These are phyloP conservation scores for Drosophila repleta DNA, from an alignment of 1,140 invertebrate genomes.

Conservation along the genomic window DNA sequence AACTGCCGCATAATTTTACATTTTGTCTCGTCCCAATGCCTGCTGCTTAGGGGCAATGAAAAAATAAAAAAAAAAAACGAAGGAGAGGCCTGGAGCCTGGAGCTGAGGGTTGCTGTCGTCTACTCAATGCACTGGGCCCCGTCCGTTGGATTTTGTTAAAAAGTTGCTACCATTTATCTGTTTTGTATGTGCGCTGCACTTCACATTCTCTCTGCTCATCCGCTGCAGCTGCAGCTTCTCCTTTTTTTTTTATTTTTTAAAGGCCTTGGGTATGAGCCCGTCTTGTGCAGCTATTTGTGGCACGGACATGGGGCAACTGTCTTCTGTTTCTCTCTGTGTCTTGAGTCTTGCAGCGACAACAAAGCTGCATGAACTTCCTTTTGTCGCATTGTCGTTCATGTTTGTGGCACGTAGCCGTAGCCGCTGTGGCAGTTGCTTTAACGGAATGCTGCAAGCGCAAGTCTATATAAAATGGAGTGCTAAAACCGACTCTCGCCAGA, in stretches of 20 bases:
- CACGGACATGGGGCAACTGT: slow-evolving; percentile 8
- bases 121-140: slow-evolving; percentile 57
- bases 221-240: too few relatives aligned
- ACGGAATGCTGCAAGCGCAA: slow-evolving; percentile 29
- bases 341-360: slow-evolving; percentile 7
- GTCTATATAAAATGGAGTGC: slow-evolving; percentile 7
- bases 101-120: slow-evolving; percentile 33
- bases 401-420: slow-evolving; percentile 37
- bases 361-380: slow-evolving; percentile 57
- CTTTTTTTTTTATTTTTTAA: slow-evolving; percentile 17
- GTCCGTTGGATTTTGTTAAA: slow-evolving; percentile 67
- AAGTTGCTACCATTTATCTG: slow-evolving; percentile 77
- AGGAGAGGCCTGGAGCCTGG: too few relatives aligned
- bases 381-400: slow-evolving; percentile 55
- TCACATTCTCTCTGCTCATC: slow-evolving; percentile 24
- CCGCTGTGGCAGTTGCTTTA: slow-evolving; percentile 34
- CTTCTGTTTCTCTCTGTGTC: slow-evolving; percentile 2
- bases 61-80: background rate
- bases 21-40: slow-evolving; percentile 50
- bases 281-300: slow-evolving; percentile 39
- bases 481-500: background rate
- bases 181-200: slow-evolving; percentile 57
- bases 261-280: slow-evolving; percentile 19
- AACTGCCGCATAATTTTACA: slow-evolving; percentile 76
- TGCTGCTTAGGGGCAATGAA: slow-evolving; percentile 12